phyloP scores from a whole-genome alignment of 1,140 invertebrate genomes.

The Polypedilum pembai region DNA sequence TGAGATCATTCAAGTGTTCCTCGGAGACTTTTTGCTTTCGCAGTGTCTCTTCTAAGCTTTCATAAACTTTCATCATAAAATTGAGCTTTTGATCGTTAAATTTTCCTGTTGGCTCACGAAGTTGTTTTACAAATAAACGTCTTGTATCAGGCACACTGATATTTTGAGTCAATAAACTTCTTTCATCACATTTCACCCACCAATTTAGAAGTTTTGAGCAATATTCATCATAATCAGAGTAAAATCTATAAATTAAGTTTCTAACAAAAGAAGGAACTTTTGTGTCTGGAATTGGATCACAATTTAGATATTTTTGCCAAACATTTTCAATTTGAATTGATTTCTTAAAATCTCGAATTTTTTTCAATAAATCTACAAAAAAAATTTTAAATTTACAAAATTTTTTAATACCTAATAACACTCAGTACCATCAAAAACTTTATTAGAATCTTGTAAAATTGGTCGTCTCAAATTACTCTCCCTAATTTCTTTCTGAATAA shows the following conservation, averaged over 20 bases:
- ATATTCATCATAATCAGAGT: not conserved
- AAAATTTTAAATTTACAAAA: not conserved
- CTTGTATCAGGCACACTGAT: not conserved
- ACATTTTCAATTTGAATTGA: not conserved
- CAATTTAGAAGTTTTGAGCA: not conserved
- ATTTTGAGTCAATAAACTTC: not conserved
- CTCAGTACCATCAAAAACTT: not conserved
- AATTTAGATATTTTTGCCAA: not conserved
- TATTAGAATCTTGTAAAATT: not conserved
- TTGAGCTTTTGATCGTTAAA: conserved; percentile 1
- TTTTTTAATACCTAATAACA: no score
- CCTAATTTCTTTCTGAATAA: not conserved
- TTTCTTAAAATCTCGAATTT: not conserved
- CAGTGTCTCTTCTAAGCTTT: not conserved
- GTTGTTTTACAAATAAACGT: not conserved
- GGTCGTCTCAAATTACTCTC: not conserved
- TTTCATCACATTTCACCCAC: not conserved
- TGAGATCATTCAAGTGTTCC: not conserved
- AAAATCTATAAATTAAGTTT: not conserved
- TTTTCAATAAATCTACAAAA: not conserved
- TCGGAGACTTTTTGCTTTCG: not conserved
- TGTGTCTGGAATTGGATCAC: not conserved
- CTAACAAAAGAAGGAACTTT: not conserved
- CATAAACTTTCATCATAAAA: not conserved
- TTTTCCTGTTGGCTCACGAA: not conserved